These are phyloP conservation scores for Tetranychus urticae DNA, from an alignment of 1,140 invertebrate genomes.

Conservation along the genomic window DNA sequence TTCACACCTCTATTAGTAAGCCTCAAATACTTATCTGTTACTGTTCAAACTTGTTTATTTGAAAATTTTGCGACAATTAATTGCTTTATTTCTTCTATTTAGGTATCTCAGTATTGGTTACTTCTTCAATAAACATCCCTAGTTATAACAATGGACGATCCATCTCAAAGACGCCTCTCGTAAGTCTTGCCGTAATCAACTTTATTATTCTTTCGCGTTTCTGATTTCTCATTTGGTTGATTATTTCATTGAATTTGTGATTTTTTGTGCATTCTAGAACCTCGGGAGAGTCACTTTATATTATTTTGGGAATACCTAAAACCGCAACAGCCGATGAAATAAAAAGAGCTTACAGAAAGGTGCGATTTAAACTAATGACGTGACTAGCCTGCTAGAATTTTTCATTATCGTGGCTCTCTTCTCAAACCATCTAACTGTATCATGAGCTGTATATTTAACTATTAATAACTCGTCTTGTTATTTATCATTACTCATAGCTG, in stretches of 20 bases:
- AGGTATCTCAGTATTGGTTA: too few relatives aligned
- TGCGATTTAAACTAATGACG: background rate
- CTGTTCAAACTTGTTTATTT: too few relatives aligned
- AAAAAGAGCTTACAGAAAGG: constrained; percentile 16
- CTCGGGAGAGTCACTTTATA: constrained; percentile 11
- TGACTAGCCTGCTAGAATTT: too few relatives aligned
- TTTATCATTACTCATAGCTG: constrained; percentile 8
- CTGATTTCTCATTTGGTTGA: background rate
- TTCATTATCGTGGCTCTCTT: too few relatives aligned
- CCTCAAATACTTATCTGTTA: too few relatives aligned
- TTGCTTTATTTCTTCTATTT: too few relatives aligned
- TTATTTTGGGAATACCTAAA: constrained; percentile 10
- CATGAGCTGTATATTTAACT: too few relatives aligned
- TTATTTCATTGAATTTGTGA: background rate
- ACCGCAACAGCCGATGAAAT: constrained; percentile 11
- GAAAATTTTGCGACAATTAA: too few relatives aligned
- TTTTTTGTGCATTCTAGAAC: background rate
- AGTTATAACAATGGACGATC: background rate
- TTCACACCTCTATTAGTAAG: too few relatives aligned
- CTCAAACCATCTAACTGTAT: too few relatives aligned
- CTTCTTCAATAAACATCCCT: too few relatives aligned
- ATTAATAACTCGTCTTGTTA: too few relatives aligned
- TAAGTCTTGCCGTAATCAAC: background rate
- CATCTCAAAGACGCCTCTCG: constrained; percentile 4
- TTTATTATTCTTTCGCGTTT: background rate